Evolutionary conservation across 2,797 vertebrate species (phyloP).

Genomic region (Gadopsis marmoratus): DNA sequence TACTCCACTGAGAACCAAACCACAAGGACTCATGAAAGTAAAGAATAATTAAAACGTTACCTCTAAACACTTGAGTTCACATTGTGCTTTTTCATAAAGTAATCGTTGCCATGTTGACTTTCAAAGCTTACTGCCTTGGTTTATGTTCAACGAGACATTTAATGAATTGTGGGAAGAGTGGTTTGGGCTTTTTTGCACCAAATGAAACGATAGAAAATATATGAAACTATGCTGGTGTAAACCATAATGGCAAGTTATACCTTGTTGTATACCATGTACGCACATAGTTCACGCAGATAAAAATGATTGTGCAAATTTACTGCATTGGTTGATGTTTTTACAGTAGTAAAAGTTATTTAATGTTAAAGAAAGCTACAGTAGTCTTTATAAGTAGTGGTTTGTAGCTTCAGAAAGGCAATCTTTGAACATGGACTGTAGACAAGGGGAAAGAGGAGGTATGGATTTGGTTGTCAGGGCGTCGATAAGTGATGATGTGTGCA

Average conservation of each 20-base stretch:
- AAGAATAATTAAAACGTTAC: conserved; percentile 68
- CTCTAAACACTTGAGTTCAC: conserved; percentile 59
- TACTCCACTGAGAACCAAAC: conserved; percentile 59
- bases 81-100: conserved; percentile 67
- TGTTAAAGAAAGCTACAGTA: conserved; percentile 47
- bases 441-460: conserved; percentile 27
- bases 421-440: conserved; percentile 44
- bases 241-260: conserved; percentile 57
- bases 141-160: conserved; percentile 72
- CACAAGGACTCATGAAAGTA: conserved; percentile 77
- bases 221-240: conserved; percentile 39
- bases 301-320: conserved; percentile 49
- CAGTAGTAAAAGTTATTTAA: conserved; percentile 48
- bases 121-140: conserved; percentile 62
- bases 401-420: conserved; percentile 35
- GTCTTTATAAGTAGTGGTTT: conserved; percentile 51
- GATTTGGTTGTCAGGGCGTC: conserved; percentile 37
- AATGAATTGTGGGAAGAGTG: conserved; percentile 65
- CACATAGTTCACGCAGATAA: conserved; percentile 44
- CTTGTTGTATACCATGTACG: conserved; percentile 52
- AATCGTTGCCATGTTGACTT: conserved; percentile 69
- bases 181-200: conserved; percentile 56
- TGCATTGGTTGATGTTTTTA: conserved; percentile 60
- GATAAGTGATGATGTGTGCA: conserved; percentile 78
- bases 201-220: conserved; percentile 65